Evolutionary conservation across 2,113 vertebrate genomes (phyloP), one percentile per base, ranked within the genome.

Genomic region (Albula goreensis): DNA sequence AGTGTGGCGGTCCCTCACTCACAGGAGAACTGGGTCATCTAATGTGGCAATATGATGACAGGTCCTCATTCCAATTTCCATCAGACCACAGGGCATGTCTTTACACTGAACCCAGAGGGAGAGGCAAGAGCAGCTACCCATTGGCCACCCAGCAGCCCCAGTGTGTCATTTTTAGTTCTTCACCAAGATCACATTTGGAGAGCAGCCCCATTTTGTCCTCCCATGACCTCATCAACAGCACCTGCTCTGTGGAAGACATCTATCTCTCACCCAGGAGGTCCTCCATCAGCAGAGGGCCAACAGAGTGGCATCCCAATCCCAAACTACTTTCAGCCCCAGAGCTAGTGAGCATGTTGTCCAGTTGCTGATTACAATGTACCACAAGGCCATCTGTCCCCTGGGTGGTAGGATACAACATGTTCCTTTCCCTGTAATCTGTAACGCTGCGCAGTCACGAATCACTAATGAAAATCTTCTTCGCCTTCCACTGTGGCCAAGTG

Each of bases 391-490:
- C 70, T 74, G 70, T 74, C 70, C n/a, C 31, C 70, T 31, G 70
- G 22, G 70, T 74, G 70, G n/a, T 74, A 74, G 70, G 70, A 74
- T n/a, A 74, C 70, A 31, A 74, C 70, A 74, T 11, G 70, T n/a
- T 31, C 70, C 3, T 31, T 25, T 11, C 25, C 70, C 22, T 10
- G 5, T 74, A 25, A 74, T 74, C n/a, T n/a, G 6, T 31, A 74
- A 74, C 70, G 31, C 70, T 74, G 70, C 5, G 9, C 10, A 31
- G 22, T n/a, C 70, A 25, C 70, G 31, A 9, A 74, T 74, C 70
- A 74, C 70, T 74, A 74, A 74, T 74, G 70, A 74, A 74, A 31
- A 74, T 31, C 60, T 19, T 66, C 60, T 22, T 31, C 70, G 5
- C n/a, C 70, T 74, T 74, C 70, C n/a, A 74, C 70, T 5, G n/a